Percentiles rank a stretch among this genome's conserved stretches.
phyloP scores from a whole-genome alignment of 2,888 invertebrate genomes.

The Gasteruption jaculator region DNA sequence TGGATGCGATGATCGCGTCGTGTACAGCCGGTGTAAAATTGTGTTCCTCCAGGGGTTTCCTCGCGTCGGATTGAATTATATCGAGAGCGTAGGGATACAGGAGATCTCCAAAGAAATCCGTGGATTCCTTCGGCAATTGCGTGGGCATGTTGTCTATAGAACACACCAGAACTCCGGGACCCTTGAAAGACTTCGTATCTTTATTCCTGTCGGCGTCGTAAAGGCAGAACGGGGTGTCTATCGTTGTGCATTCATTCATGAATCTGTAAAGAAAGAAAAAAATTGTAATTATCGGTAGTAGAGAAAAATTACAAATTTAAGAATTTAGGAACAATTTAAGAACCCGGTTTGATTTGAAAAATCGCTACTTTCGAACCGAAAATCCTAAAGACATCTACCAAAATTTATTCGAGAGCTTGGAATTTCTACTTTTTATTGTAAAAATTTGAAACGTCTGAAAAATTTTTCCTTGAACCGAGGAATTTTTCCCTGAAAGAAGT shows the following conservation, averaged over 20 bases:
- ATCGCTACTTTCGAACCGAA: too few species aligned
- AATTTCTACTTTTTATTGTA: too few species aligned
- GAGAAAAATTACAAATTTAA: neutral
- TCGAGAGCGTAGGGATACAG: conserved; percentile 84
- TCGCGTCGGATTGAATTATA: conserved; percentile 82
- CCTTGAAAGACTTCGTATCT: conserved; percentile 93
- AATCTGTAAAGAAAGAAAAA: conserved; percentile 55
- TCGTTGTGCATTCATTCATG: conserved; percentile 99
- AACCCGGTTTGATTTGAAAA: too few species aligned
- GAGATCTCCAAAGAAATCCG: conserved; percentile 95
- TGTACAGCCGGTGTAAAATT: conserved; percentile 68
- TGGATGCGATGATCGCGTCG: conserved; percentile 92
- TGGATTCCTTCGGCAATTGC: conserved; percentile 93
- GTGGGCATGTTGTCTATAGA: conserved; percentile 99
- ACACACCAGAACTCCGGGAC: conserved; percentile 97
- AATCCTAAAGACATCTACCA: too few species aligned
- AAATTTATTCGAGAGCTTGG: too few species aligned
- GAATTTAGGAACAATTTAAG: too few species aligned
- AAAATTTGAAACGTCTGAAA: too few species aligned
- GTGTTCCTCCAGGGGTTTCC: conserved; percentile 72
- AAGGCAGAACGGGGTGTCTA: conserved; percentile 98
- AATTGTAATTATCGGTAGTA: conserved; percentile 6
- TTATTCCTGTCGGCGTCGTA: conserved; percentile 98
- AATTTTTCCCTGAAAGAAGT: neutral
- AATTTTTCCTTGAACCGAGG: too few species aligned